These are phyloP conservation scores for Equus quagga DNA, from an alignment of 2,113 vertebrate species.

Conservation along the genomic window DNA sequence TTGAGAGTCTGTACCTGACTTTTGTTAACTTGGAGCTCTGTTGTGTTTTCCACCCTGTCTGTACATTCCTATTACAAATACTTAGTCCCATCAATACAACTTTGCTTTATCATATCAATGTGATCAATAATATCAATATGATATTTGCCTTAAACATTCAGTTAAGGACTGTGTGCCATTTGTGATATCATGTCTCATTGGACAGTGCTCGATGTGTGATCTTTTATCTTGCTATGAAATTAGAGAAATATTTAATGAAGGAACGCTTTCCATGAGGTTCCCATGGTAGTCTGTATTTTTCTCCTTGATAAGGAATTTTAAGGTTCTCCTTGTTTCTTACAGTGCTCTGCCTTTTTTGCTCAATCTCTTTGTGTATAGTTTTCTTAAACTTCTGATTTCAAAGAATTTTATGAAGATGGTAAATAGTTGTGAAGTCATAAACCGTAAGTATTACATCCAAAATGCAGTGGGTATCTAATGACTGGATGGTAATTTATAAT, in stretches of 20 bases:
- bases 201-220: background rate
- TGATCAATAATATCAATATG: background rate
- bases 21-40: conserved; percentile 21
- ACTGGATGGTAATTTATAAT: background rate
- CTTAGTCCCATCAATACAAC: background rate
- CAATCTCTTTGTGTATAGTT: background rate
- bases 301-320: background rate
- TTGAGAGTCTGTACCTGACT: background rate
- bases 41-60: background rate
- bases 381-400: conserved; percentile 48
- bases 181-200: background rate
- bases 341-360: background rate
- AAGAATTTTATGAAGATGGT: background rate
- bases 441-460: background rate
- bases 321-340: background rate
- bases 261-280: conserved; percentile 53
- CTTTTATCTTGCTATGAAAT: conserved; percentile 54
- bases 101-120: background rate
- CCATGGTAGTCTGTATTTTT: background rate
- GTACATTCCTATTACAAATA: background rate
- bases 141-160: background rate
- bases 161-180: rapidly evolving
- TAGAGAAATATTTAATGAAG: conserved; percentile 71
- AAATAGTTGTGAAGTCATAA: background rate
- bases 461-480: background rate